A percentile compares a stretch with the other conserved stretches of the same genome.
Evolutionary conservation across 1,140 invertebrate species (phyloP).

Genomic region (Diorhabda carinulata): DNA sequence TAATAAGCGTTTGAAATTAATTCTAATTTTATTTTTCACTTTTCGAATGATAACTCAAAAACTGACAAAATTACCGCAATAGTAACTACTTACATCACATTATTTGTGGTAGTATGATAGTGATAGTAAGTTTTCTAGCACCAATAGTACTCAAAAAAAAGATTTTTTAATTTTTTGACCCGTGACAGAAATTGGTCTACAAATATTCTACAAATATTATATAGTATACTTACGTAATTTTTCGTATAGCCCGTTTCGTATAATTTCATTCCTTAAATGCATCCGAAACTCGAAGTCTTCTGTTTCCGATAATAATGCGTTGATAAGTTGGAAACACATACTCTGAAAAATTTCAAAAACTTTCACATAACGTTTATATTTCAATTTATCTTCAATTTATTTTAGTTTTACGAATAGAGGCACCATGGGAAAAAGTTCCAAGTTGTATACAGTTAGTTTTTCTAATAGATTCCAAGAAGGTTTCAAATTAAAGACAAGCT

Average conservation of each 20-base stretch:
- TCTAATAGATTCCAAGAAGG: too few species aligned
- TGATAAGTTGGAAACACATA: conserved; percentile 87
- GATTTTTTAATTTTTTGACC: too few species aligned
- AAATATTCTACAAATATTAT: neutral
- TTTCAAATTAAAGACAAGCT: too few species aligned
- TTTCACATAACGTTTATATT: neutral
- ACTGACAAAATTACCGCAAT: too few species aligned
- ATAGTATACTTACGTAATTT: conserved; percentile 59
- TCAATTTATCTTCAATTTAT: too few species aligned
- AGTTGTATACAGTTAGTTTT: neutral
- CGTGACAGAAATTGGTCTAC: neutral
- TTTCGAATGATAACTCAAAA: too few species aligned
- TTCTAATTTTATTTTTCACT: too few species aligned
- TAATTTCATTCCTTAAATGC: conserved; percentile 92
- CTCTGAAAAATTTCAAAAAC: conserved; percentile 52
- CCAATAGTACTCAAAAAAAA: neutral
- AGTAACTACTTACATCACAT: too few species aligned
- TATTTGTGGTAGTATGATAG: too few species aligned
- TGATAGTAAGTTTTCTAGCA: neutral
- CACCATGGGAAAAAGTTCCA: neutral
- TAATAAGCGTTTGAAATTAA: too few species aligned
- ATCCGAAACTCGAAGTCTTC: conserved; percentile 92
- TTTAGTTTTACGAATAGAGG: too few species aligned
- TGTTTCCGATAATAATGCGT: conserved; percentile 85
- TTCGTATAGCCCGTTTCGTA: conserved; percentile 85